A percentile compares a stretch with the other conserved stretches of the same genome.
Conservation (phyloP, 2,888 invertebrate genomes). For the Drosophila pullipes region DNA sequence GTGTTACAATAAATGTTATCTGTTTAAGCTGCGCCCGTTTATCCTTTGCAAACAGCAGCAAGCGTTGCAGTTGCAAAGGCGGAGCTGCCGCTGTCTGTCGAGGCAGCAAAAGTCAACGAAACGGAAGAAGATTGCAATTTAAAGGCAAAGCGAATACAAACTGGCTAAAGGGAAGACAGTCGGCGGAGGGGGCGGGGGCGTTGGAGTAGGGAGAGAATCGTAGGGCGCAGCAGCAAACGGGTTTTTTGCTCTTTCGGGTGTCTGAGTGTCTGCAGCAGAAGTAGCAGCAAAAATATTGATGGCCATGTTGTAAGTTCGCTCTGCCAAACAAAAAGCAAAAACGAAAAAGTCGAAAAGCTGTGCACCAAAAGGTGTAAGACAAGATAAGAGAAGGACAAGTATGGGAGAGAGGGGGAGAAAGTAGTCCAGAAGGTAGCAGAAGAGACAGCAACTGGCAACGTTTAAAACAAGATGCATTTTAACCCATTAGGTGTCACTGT, state of each 20-base stretch:
- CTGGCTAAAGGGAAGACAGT: constrained; percentile 2
- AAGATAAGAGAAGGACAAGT: neutral
- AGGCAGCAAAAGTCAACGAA: constrained; percentile 79
- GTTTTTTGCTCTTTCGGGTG: constrained; percentile 24
- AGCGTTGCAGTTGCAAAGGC: constrained; percentile 16
- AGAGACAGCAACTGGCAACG: constrained; percentile 14
- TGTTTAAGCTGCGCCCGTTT: constrained; percentile 78
- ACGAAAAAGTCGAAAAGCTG: constrained; percentile 54
- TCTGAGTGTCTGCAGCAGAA: constrained; percentile 32
- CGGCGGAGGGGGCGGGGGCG: neutral
- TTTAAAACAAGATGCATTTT: constrained; percentile 42
- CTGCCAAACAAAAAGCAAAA: constrained; percentile 13
- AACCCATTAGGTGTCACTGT: constrained; percentile 44
- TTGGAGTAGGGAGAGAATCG: neutral
- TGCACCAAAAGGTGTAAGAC: constrained; percentile 36
- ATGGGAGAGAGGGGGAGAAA: neutral
- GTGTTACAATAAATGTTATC: constrained; percentile 78
- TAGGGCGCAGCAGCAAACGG: constrained; percentile 67
- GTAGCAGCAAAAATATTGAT: constrained; percentile 65
- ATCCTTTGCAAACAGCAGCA: constrained; percentile 57
- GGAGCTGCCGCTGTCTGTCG: constrained; percentile 37
- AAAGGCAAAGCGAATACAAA: constrained; percentile 45
- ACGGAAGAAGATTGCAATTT: constrained; percentile 80
- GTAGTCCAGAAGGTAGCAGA: neutral
- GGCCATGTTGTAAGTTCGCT: constrained; percentile 65